Evolutionary conservation across 2,113 vertebrate genomes (phyloP).

Genomic region (Perca fluviatilis): DNA sequence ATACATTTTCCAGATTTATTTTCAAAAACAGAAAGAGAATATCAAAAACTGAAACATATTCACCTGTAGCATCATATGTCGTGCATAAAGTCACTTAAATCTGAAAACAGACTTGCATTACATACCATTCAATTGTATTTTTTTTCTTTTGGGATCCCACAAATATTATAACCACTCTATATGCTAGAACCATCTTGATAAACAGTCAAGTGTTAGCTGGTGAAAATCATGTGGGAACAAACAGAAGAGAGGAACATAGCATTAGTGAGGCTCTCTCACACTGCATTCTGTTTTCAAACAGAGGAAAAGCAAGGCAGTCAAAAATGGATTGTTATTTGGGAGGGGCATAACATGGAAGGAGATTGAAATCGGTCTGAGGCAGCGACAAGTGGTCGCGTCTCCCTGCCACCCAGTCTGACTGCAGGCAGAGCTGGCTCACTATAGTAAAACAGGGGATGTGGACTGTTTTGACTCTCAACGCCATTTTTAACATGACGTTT

Average conservation of each 20-base stretch:
- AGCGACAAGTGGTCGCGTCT: conserved; percentile 88
- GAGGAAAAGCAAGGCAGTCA: conserved; percentile 80
- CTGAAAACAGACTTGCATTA: not conserved
- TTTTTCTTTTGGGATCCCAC: not conserved
- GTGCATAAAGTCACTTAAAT: not conserved
- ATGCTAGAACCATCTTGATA: not conserved
- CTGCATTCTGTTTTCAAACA: conserved; percentile 71
- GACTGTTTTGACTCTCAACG: conserved; percentile 83
- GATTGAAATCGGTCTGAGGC: conserved; percentile 87
- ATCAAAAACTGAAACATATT: not conserved
- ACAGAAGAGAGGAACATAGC: conserved; percentile 39
- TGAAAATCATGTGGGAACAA: conserved; percentile 35
- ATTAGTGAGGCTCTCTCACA: conserved; percentile 43
- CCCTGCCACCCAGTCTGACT: conserved; percentile 87
- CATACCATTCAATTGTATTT: not conserved
- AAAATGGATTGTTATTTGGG: conserved; percentile 87
- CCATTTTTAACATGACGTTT: conserved; percentile 78
- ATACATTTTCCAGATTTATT: not conserved
- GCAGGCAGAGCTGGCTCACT: conserved; percentile 67
- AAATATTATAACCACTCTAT: not conserved
- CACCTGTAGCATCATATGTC: too few species aligned
- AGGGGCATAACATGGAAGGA: conserved; percentile 79
- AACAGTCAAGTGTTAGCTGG: not conserved
- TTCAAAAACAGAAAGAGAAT: not conserved
- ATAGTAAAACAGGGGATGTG: conserved; percentile 81